A percentile compares a stretch with the other conserved stretches of the same genome.
Conservation (phyloP, 53 echinoderm and acorn worm genomes). For the Apostichopus leukothele region DNA sequence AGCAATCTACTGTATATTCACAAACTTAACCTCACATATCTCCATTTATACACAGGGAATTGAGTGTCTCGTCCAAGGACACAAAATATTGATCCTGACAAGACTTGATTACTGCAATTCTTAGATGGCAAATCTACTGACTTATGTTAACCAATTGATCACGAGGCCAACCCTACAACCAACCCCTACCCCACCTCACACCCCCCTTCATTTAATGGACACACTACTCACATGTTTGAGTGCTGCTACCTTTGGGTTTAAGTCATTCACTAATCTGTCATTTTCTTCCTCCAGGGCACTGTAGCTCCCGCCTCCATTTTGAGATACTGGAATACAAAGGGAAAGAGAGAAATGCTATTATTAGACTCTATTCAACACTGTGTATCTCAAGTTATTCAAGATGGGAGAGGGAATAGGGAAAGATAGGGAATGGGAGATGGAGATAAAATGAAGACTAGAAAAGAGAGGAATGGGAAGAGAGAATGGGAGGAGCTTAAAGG, state of each 20-base stretch:
- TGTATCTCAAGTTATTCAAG: neutral
- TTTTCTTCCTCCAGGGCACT: conserved; percentile 87
- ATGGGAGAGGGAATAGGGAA: neutral
- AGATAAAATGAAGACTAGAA: neutral
- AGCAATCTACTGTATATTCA: no score
- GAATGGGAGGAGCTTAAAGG: no score
- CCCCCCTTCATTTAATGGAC: no score
- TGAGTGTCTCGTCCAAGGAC: no score
- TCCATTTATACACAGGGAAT: no score
- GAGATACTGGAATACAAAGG: neutral
- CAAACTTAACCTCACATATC: no score
- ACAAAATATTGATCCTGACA: no score
- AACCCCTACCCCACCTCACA: no score
- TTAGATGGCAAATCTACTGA: no score
- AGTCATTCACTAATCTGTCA: no score
- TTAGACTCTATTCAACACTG: neutral
- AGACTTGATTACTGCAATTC: no score
- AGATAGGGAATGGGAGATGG: neutral
- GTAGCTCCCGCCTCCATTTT: conserved; percentile 49
- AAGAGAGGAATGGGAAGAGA: neutral
- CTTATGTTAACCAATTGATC: no score
- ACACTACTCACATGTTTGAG: conserved; percentile 69
- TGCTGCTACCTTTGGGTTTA: conserved; percentile 57
- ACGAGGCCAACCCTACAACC: neutral
- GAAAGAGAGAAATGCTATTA: neutral